phyloP scores from a whole-genome alignment of 2,797 vertebrate species.

The Netta rufina region DNA sequence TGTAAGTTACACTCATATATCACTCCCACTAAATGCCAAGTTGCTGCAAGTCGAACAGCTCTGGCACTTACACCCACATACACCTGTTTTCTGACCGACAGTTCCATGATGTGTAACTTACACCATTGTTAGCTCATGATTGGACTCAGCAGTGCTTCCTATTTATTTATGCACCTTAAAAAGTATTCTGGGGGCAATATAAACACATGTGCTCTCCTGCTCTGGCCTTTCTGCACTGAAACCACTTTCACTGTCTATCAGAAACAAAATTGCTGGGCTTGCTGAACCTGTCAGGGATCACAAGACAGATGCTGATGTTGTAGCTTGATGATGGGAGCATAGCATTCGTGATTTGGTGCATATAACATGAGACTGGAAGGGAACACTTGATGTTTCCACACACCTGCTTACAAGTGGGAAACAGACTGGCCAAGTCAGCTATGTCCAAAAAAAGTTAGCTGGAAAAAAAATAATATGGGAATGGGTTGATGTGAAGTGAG shows the following conservation, averaged over 20 bases:
- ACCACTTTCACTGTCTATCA: accelerated
- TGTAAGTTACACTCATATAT: not conserved
- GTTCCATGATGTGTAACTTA: not conserved
- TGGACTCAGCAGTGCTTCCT: not conserved
- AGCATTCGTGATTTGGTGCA: not conserved
- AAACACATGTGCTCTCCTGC: not conserved
- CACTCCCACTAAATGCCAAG: constrained; percentile 41
- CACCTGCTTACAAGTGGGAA: not conserved
- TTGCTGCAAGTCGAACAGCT: constrained; percentile 35
- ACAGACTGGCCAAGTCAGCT: not conserved
- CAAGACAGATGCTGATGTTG: not conserved
- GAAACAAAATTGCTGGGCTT: not conserved
- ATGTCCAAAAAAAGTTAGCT: accelerated
- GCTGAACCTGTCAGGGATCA: not conserved
- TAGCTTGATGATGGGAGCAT: accelerated
- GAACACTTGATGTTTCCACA: not conserved
- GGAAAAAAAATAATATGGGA: not conserved
- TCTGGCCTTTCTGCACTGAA: not conserved
- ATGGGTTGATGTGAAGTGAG: not conserved
- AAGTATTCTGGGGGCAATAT: not conserved
- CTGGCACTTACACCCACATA: constrained; percentile 30
- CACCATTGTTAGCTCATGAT: not conserved
- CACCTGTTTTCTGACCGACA: constrained; percentile 48
- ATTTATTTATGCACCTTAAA: not conserved
- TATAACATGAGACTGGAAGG: accelerated